These are phyloP conservation scores for Lutjanus campechanus DNA, from an alignment of 2,797 vertebrate species.

Conservation along the genomic window DNA sequence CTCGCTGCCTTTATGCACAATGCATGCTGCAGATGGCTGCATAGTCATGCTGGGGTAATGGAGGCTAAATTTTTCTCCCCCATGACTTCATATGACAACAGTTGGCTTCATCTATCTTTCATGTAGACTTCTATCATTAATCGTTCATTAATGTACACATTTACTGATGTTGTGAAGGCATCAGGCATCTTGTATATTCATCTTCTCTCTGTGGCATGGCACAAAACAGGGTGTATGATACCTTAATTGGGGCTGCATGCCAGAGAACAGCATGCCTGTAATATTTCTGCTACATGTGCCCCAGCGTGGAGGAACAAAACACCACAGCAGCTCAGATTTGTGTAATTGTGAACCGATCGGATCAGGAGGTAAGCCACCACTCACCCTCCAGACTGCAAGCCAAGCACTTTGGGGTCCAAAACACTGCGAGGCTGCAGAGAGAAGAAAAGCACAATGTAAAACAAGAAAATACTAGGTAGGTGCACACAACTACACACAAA, in stretches of 20 bases:
- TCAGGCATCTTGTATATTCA: conserved; percentile 13
- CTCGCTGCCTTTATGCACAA: conserved; percentile 10
- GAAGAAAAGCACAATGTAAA: conserved; percentile 62
- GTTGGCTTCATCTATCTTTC: conserved; percentile 5
- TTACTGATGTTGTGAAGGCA: conserved; percentile 19
- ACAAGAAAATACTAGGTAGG: conserved; percentile 17
- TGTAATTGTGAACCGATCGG: conserved; percentile 53
- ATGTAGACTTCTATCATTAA: background rate
- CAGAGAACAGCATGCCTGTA: conserved; percentile 32
- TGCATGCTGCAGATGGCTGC: conserved; percentile 47
- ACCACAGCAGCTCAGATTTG: conserved; percentile 39
- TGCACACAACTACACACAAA: conserved; percentile 28
- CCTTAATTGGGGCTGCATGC: conserved; percentile 13
- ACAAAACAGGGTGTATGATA: conserved; percentile 21
- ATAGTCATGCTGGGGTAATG: conserved; percentile 21
- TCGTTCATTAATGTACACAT: background rate
- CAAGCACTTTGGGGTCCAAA: conserved; percentile 91
- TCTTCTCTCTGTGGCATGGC: background rate
- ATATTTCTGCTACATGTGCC: conserved; percentile 23
- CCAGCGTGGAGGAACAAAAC: conserved; percentile 32
- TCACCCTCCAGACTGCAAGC: conserved; percentile 93
- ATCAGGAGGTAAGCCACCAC: conserved; percentile 74
- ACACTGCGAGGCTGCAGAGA: conserved; percentile 88
- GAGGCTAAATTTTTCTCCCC: conserved; percentile 20
- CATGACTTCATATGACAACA: conserved; percentile 1